A percentile compares a stretch with the other conserved stretches of the same genome.
Evolutionary conservation across 2,888 invertebrate species (phyloP).

Genomic region (Minunthozetes semirufus): DNA sequence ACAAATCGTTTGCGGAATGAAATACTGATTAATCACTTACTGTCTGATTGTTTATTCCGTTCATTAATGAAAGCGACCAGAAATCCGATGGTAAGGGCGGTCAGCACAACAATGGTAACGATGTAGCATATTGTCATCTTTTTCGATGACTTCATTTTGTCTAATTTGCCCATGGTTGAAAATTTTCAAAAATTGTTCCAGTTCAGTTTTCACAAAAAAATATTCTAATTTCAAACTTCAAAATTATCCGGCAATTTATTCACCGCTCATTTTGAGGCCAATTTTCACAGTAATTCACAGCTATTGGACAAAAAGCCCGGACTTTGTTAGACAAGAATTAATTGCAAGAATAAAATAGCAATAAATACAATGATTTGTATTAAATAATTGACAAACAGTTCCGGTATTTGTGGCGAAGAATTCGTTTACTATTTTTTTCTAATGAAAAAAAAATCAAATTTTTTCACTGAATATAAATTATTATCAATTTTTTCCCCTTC

Average conservation of each 20-base stretch:
- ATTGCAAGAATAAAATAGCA: not conserved
- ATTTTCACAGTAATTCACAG: too few species aligned
- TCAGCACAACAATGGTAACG: slow-evolving; percentile 2
- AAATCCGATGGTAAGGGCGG: slow-evolving; percentile 13
- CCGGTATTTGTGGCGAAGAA: too few species aligned
- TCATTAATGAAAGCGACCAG: slow-evolving; percentile 14
- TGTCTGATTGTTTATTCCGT: not conserved
- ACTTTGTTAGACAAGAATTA: not conserved
- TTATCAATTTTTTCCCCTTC: too few species aligned
- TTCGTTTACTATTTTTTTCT: too few species aligned
- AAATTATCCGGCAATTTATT: not conserved
- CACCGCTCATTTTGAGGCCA: not conserved
- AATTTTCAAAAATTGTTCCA: not conserved
- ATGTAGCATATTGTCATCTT: slow-evolving; percentile 7
- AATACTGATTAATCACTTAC: not conserved
- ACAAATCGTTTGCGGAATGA: too few species aligned
- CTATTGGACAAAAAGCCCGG: not conserved
- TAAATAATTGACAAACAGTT: too few species aligned
- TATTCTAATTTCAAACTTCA: too few species aligned
- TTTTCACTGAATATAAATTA: too few species aligned
- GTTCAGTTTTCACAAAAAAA: too few species aligned
- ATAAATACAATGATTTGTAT: not conserved
- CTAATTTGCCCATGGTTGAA: slow-evolving; percentile 11
- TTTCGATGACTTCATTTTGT: not conserved
- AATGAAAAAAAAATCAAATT: too few species aligned